Conservation (phyloP, 1,140 invertebrate species). For the Diorhabda carinulata region DNA sequence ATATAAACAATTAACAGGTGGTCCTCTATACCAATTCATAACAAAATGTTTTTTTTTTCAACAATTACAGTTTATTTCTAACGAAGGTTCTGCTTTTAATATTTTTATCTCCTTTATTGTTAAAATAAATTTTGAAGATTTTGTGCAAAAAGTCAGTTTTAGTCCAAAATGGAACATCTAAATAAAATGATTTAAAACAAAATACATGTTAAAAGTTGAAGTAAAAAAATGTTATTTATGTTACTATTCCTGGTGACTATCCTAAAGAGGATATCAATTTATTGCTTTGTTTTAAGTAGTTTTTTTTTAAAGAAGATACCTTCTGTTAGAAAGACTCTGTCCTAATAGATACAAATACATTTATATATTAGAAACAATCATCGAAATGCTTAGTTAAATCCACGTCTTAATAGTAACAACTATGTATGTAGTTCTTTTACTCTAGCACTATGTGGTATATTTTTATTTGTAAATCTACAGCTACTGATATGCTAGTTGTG, state of each 20-base stretch:
- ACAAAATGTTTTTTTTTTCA: neutral
- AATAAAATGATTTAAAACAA: too few relatives aligned
- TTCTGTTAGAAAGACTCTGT: neutral
- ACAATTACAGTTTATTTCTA: neutral
- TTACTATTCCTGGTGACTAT: too few relatives aligned
- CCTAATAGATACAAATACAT: slow-evolving; percentile 13
- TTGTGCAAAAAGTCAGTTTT: too few relatives aligned
- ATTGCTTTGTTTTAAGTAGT: too few relatives aligned
- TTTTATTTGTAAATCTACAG: slow-evolving; percentile 27
- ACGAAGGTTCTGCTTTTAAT: too few relatives aligned
- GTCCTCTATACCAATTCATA: slow-evolving; percentile 25
- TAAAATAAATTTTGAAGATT: too few relatives aligned
- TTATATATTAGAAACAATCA: slow-evolving; percentile 6
- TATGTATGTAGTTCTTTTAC: slow-evolving; percentile 20
- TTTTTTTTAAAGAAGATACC: too few relatives aligned
- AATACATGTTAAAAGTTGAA: too few relatives aligned
- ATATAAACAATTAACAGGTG: slow-evolving; percentile 20
- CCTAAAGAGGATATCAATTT: too few relatives aligned
- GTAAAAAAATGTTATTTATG: too few relatives aligned
- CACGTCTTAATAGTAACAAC: slow-evolving; percentile 27
- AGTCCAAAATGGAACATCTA: too few relatives aligned
- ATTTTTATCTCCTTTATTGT: too few relatives aligned
- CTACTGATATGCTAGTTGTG: slow-evolving; percentile 43
- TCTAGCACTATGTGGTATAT: slow-evolving; percentile 23
- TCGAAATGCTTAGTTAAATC: slow-evolving; percentile 25